Percentiles rank a stretch among this genome's conserved stretches.
These are phyloP conservation scores for Xanthia icteritia DNA, from an alignment of 2,888 invertebrate genomes.

Conservation along the genomic window DNA sequence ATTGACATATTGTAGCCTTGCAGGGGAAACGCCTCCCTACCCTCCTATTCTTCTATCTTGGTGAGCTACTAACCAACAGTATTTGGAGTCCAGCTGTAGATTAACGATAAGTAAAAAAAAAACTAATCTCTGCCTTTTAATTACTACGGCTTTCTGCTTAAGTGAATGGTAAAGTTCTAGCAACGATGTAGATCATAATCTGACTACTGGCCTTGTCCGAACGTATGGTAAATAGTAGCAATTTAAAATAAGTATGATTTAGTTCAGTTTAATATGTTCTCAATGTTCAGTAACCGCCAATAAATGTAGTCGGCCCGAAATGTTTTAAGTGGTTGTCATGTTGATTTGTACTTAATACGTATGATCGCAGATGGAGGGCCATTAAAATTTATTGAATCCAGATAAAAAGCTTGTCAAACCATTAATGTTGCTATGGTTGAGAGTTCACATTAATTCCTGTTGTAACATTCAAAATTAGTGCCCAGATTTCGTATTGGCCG, in stretches of 20 bases:
- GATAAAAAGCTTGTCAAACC: constrained; percentile 36
- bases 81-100: not conserved
- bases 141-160: constrained; percentile 40
- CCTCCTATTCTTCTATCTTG: not conserved
- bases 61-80: not conserved
- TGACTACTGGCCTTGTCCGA: constrained; percentile 67
- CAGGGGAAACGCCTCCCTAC: too few species aligned
- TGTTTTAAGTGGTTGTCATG: constrained; percentile 61
- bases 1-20: too few species aligned
- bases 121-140: constrained; percentile 46
- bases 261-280: constrained; percentile 55
- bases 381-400: constrained; percentile 35
- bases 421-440: constrained; percentile 12
- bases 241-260: constrained; percentile 67
- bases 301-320: constrained; percentile 52
- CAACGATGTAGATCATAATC: constrained; percentile 61
- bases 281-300: constrained; percentile 57
- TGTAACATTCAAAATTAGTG: constrained; percentile 25
- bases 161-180: constrained; percentile 63
- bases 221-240: constrained; percentile 66
- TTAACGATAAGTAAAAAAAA: constrained; percentile 7
- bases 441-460: not conserved
- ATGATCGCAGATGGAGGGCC: constrained; percentile 33
- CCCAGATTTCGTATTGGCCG: constrained; percentile 47
- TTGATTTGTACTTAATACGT: constrained; percentile 29